Conservation (phyloP, 1,140 invertebrate genomes). For the Cydia fagiglandana region DNA sequence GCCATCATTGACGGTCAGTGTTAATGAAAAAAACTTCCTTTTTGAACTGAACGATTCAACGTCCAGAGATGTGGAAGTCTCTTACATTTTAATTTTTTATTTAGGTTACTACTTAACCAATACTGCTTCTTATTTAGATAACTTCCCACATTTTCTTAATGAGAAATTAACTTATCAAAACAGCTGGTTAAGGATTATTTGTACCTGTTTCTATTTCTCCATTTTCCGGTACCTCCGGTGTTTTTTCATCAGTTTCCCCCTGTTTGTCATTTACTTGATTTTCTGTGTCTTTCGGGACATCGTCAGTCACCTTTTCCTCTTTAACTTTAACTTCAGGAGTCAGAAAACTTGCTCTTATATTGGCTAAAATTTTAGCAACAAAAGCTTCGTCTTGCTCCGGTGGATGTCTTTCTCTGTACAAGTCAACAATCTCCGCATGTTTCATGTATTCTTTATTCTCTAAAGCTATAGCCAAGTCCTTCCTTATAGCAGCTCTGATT, state of each 20-base stretch:
- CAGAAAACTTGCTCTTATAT: conserved; percentile 27
- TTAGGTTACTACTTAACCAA: background rate
- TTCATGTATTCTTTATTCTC: conserved; percentile 18
- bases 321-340: background rate
- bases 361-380: conserved; percentile 11
- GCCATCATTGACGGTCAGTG: too few species aligned
- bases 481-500: conserved; percentile 18
- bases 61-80: background rate
- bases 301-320: background rate
- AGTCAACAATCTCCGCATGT: background rate
- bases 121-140: background rate
- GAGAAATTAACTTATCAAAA: background rate
- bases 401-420: conserved; percentile 29
- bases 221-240: background rate
- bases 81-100: background rate
- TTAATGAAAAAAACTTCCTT: background rate
- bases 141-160: background rate
- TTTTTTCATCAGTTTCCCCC: background rate
- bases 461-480: conserved; percentile 8
- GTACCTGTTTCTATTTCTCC: conserved; percentile 19
- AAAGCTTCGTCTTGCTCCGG: conserved; percentile 11
- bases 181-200: background rate
- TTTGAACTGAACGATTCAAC: background rate
- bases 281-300: background rate
- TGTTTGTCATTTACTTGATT: background rate